phyloP scores from a whole-genome alignment of 2,113 vertebrate genomes.

The Eulemur macaco region DNA sequence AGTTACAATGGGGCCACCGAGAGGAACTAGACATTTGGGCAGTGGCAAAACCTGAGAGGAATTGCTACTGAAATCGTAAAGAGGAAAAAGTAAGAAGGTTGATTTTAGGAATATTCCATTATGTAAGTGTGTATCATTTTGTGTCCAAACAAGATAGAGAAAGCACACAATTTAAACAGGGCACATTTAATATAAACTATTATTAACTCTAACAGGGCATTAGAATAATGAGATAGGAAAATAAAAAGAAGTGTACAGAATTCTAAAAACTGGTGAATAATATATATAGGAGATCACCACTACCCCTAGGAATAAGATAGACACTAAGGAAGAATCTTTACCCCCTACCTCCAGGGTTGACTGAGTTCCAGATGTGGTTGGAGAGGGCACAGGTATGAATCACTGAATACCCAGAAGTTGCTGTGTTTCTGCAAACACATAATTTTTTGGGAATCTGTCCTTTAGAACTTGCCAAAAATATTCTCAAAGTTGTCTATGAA shows the following conservation, averaged over 20 bases:
- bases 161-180: background rate
- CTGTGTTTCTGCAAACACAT: rapidly evolving
- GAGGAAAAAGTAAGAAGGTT: background rate
- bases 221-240: background rate
- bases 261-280: background rate
- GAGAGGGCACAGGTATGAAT: background rate
- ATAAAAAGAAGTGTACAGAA: background rate
- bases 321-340: background rate
- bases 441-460: background rate
- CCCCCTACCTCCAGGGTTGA: background rate
- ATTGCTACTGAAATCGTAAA: background rate
- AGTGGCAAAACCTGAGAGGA: background rate
- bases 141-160: background rate
- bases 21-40: background rate
- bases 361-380: background rate
- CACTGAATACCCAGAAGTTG: background rate
- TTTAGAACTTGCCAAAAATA: background rate
- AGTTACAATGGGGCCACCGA: background rate
- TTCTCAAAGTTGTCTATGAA: background rate
- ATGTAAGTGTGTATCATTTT: background rate
- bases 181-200: background rate
- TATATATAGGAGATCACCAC: rapidly evolving
- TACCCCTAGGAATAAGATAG: background rate
- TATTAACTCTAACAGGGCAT: background rate
- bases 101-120: background rate